These are phyloP conservation scores for Chydorus sphaericus DNA, from an alignment of 2,888 invertebrate species.

Conservation along the genomic window DNA sequence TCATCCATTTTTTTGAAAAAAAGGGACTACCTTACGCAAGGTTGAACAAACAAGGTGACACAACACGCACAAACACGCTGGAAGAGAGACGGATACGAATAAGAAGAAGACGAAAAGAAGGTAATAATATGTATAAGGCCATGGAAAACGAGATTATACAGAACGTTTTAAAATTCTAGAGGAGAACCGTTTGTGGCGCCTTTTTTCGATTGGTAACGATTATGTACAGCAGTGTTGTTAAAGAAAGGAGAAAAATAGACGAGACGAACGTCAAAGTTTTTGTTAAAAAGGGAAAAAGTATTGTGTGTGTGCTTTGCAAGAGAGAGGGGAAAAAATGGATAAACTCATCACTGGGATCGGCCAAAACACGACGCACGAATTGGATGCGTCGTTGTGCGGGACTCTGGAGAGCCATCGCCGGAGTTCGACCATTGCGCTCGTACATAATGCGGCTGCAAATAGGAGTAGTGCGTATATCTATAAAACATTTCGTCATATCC, in stretches of 20 bases:
- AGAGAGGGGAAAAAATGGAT: slow-evolving; percentile 6
- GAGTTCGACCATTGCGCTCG: too few relatives aligned
- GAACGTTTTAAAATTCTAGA: background rate
- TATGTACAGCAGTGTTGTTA: background rate
- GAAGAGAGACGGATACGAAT: background rate
- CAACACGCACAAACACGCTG: background rate
- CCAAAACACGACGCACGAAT: slow-evolving; percentile 8
- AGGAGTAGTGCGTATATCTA: too few relatives aligned
- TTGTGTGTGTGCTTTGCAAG: background rate
- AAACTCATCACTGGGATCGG: slow-evolving; percentile 12
- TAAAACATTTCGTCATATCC: too few relatives aligned
- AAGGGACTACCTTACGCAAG: background rate
- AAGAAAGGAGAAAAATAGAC: background rate
- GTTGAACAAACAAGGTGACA: slow-evolving; percentile 7
- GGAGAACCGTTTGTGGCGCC: background rate
- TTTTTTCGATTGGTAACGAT: background rate
- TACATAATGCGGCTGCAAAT: too few relatives aligned
- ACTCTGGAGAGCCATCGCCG: background rate
- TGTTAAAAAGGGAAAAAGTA: background rate
- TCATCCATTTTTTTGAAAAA: too few relatives aligned
- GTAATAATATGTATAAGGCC: background rate
- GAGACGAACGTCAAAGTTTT: background rate
- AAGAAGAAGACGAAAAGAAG: background rate
- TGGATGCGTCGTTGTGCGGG: background rate
- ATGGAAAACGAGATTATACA: slow-evolving; percentile 8